Percentiles rank a stretch among this genome's conserved stretches.
These are phyloP conservation scores for Nemurella pictetii DNA, from an alignment of 2,888 invertebrate species.

Conservation along the genomic window DNA sequence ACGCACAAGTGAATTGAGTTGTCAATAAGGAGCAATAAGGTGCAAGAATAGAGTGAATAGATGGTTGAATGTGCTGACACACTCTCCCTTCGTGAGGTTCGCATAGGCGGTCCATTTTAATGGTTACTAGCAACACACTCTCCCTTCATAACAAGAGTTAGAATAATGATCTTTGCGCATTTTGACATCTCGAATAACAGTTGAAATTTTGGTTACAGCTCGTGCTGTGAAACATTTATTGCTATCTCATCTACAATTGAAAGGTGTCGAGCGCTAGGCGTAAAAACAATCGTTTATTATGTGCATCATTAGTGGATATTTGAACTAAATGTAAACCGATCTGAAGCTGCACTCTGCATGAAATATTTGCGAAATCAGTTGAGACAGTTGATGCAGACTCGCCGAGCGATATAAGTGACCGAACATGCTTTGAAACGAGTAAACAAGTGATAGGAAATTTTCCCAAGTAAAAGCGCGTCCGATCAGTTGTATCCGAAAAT, in stretches of 20 bases:
- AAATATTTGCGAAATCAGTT: neutral
- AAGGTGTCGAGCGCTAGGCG: neutral
- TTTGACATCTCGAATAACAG: neutral
- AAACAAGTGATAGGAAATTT: neutral
- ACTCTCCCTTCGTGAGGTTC: neutral
- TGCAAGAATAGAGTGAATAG: neutral
- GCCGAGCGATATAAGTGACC: neutral
- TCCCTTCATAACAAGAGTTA: neutral
- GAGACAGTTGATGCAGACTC: neutral
- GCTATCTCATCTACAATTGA: neutral
- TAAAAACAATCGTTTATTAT: neutral
- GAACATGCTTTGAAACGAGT: neutral
- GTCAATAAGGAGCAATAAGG: neutral
- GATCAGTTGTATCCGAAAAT: neutral
- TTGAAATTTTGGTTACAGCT: neutral
- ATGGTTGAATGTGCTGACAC: neutral
- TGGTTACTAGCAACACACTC: neutral
- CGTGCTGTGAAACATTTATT: neutral
- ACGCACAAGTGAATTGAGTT: neutral
- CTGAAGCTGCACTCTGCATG: neutral
- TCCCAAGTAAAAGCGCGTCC: neutral
- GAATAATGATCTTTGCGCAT: neutral
- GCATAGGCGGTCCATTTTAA: neutral
- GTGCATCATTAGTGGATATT: neutral
- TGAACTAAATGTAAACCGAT: neutral